phyloP scores from a whole-genome alignment of 2,797 vertebrate genomes.

The Siniperca scherzeri region DNA sequence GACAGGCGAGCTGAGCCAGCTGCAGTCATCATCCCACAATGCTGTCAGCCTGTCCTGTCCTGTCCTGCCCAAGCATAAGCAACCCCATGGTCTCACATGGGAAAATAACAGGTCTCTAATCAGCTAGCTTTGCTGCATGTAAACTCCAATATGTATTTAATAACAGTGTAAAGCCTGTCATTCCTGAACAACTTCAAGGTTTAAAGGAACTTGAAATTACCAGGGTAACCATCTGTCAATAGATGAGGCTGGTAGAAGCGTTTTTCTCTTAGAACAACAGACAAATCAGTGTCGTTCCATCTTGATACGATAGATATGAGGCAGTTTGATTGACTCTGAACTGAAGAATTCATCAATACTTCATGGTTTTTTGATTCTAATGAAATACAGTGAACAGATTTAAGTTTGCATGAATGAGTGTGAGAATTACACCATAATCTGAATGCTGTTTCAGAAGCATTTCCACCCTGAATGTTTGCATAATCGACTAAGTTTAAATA shows the following conservation, averaged over 20 bases:
- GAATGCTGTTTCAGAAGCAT: not conserved
- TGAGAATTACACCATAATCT: not conserved
- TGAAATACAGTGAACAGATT: not conserved
- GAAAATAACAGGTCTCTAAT: conserved; percentile 56
- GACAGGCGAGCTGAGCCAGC: conserved; percentile 31
- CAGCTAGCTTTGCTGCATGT: conserved; percentile 13
- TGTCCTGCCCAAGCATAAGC: conserved; percentile 37
- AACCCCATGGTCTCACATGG: conserved; percentile 11
- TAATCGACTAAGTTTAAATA: not conserved
- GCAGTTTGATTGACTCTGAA: not conserved
- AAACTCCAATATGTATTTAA: conserved; percentile 41
- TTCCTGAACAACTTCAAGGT: conserved; percentile 10
- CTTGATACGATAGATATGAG: not conserved
- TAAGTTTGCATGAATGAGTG: not conserved
- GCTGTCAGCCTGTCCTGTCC: conserved; percentile 37
- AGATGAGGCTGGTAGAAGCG: not conserved
- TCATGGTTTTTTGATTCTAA: not conserved
- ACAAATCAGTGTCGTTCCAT: not conserved
- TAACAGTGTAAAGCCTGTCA: conserved; percentile 29
- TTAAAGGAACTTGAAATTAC: conserved; percentile 15
- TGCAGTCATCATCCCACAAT: conserved; percentile 46
- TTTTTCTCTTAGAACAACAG: not conserved
- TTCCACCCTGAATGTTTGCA: not conserved
- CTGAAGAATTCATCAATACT: not conserved
- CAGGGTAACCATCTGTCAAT: not conserved